phyloP scores from a whole-genome alignment of 2,113 vertebrate genomes.

The Columba livia region DNA sequence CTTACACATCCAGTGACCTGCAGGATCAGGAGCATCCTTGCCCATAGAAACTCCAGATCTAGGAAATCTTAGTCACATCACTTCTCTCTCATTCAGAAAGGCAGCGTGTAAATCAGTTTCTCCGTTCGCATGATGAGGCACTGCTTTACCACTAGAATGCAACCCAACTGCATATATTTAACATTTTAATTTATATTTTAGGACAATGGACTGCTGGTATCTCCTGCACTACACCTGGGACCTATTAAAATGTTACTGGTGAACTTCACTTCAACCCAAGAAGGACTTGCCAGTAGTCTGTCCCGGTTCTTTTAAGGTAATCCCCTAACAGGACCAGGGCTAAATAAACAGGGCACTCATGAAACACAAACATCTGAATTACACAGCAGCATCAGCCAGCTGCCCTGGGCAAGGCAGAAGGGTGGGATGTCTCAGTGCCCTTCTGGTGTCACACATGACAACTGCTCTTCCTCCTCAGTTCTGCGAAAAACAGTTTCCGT shows the following conservation, averaged over 20 bases:
- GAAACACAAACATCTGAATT: neutral
- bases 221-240: neutral
- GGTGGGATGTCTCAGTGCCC: neutral
- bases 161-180: neutral
- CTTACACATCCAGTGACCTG: neutral
- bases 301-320: neutral
- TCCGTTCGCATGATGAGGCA: neutral
- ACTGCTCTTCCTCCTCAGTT: neutral
- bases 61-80: neutral
- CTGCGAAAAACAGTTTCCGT: neutral
- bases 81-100: neutral
- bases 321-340: neutral
- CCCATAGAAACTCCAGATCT: neutral
- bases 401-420: neutral
- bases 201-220: rapidly evolving
- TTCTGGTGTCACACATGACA: rapidly evolving
- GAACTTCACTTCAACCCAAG: neutral
- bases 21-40: neutral
- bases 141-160: neutral
- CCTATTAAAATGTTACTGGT: neutral
- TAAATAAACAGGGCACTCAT: neutral
- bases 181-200: neutral
- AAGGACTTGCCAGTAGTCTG: neutral
- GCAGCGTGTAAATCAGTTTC: neutral
- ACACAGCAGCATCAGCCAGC: neutral